Evolutionary conservation across 2,888 invertebrate species (phyloP).

Genomic region (Spodoptera exigua): DNA sequence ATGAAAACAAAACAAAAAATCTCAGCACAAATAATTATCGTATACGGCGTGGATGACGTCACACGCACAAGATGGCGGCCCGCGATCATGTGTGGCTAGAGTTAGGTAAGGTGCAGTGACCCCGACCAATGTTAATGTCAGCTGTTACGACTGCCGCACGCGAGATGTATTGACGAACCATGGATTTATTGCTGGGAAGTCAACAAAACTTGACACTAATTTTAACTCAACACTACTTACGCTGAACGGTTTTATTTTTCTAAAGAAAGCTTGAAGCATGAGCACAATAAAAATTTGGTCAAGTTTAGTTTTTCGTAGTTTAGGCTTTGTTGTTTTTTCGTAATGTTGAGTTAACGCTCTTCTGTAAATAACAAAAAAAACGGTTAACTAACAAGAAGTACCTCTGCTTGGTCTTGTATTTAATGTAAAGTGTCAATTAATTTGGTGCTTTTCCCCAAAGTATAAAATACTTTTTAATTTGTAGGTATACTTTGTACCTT

Average conservation of each 20-base stretch:
- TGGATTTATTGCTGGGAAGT: constrained; percentile 45
- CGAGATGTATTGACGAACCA: constrained; percentile 61
- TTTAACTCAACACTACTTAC: constrained; percentile 14
- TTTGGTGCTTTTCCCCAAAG: no score
- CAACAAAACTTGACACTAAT: constrained; percentile 29
- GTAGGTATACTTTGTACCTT: no score
- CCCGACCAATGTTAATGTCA: constrained; percentile 81
- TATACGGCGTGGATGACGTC: constrained; percentile 69
- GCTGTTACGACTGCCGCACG: constrained; percentile 65
- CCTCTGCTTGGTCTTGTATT: no score
- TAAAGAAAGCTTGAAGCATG: not conserved
- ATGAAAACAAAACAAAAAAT: constrained; percentile 51
- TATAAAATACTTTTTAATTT: no score
- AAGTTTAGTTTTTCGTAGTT: no score
- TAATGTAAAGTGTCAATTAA: no score
- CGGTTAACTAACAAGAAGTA: not conserved
- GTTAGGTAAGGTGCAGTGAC: constrained; percentile 80
- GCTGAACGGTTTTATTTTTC: not conserved
- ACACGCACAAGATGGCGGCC: constrained; percentile 70
- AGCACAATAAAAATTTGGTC: no score
- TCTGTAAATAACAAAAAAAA: no score
- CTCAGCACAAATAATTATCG: constrained; percentile 62
- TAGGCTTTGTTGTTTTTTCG: no score
- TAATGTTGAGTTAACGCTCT: no score
- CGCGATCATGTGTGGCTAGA: constrained; percentile 68